phyloP scores from a whole-genome alignment of 2,113 vertebrate genomes.

The Erythrolamprus reginae region DNA sequence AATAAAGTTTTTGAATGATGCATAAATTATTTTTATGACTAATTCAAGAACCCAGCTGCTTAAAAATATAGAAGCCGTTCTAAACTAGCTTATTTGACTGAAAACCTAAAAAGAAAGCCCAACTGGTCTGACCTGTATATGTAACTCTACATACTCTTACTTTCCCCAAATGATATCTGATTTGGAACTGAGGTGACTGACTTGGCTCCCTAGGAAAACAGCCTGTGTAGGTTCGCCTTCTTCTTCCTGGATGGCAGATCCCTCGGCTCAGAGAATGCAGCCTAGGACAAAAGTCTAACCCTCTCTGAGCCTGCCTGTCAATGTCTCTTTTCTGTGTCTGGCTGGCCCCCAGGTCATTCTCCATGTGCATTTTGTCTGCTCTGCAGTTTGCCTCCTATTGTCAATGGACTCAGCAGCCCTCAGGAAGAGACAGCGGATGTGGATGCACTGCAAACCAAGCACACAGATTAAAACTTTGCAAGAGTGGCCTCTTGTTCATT shows the following conservation, averaged over 20 bases:
- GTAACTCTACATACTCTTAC: neutral
- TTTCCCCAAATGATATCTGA: neutral
- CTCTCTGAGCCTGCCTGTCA: neutral
- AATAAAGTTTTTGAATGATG: neutral
- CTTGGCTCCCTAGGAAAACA: slow-evolving; percentile 33
- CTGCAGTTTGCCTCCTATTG: slow-evolving; percentile 25
- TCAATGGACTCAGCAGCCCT: neutral
- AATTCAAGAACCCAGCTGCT: neutral
- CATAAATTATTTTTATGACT: neutral
- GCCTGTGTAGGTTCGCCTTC: slow-evolving; percentile 38
- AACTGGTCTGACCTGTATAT: neutral
- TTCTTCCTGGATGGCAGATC: slow-evolving; percentile 33
- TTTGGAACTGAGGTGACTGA: neutral
- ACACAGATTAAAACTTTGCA: slow-evolving; percentile 22
- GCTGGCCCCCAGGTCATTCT: slow-evolving; percentile 20
- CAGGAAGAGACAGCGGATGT: slow-evolving; percentile 7
- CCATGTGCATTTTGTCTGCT: slow-evolving; percentile 16
- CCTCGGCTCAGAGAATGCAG: neutral
- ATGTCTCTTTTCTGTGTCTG: slow-evolving; percentile 13
- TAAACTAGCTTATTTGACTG: neutral
- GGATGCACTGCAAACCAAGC: slow-evolving; percentile 2
- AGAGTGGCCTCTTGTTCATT: slow-evolving; percentile 4
- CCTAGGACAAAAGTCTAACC: neutral
- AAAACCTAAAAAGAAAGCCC: neutral
- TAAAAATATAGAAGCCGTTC: neutral